Conservation (phyloP, 2,797 vertebrate genomes). For the Pseudocheirus occidentalis region DNA sequence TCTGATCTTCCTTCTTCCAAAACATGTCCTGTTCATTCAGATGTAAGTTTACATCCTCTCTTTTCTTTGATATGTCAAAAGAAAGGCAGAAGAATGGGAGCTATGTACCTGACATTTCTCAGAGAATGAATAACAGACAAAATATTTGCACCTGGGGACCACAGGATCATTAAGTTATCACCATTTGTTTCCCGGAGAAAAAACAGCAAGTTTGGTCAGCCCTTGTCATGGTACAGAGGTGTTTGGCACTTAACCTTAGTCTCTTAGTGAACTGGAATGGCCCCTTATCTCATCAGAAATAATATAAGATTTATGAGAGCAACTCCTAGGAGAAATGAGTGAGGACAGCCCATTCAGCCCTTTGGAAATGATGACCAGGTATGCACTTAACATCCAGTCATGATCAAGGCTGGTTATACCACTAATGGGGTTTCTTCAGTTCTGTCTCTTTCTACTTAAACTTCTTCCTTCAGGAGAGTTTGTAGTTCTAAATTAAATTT, state of each 20-base stretch:
- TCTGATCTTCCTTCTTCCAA: neutral
- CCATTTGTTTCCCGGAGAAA: neutral
- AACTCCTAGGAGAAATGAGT: no score
- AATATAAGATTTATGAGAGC: no score
- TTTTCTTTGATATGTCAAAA: neutral
- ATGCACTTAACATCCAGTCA: no score
- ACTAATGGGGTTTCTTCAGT: no score
- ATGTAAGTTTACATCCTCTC: neutral
- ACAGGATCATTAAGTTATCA: neutral
- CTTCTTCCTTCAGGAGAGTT: no score
- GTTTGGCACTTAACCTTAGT: neutral
- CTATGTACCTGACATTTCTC: neutral
- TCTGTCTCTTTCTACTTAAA: no score
- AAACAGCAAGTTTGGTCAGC: neutral
- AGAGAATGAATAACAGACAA: no score
- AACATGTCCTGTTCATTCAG: neutral
- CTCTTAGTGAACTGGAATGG: rapidly evolving
- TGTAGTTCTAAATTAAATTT: no score
- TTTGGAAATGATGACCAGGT: no score
- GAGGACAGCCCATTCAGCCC: no score
- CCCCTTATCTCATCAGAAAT: no score
- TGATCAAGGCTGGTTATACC: no score
- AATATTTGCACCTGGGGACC: neutral
- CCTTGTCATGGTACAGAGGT: neutral
- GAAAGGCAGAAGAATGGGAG: neutral